Evolutionary conservation across 2,113 vertebrate species (phyloP), one percentile per base, ranked within the genome.

Genomic region (Trichomycterus rosablanca): DNA sequence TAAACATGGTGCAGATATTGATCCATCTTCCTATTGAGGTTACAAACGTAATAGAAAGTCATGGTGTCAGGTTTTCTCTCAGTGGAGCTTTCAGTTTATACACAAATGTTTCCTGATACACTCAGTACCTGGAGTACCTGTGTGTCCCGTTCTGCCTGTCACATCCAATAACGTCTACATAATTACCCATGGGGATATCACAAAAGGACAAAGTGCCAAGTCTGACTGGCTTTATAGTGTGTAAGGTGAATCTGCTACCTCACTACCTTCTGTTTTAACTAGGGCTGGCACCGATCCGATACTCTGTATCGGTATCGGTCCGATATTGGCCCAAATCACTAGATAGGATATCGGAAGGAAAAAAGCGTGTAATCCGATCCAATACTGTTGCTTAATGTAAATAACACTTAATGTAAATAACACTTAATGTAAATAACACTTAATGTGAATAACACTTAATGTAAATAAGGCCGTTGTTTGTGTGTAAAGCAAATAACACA

Each of bases 101-200:
- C 34, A 23, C 18, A 9, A 3, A 11, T 28, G 18, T 63, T 60
- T 61, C 4, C 48, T 53, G 18, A 18, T 34, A 9, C 42, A 44
- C 18, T 56, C 39, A 5, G 9, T 16, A 64, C 30, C 42, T 63
- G 50, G 40, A 28, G 50, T 11, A 19, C 24, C 6, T 23, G 26
- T n/a, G n/a, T n/a, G n/a, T n/a, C n/a, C n/a, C n/a, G n/a, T 64
- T 64, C 51, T 56, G 20, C 20, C 40, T 34, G 50, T 48, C 42
- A 39, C 22, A 18, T 64, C 22, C 14, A 45, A 63, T 46, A 48
- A 64, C 12, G 6, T 45, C 32, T 19, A 39, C 35, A 64, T 48
- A 46, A 64, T 64, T 37, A 64, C 30, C n/a, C 22, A 26, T 26
- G 19, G 42, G 11, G 32, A 28, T n/a, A 45, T 30, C 44, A 48